Evolutionary conservation across 2,113 vertebrate species (phyloP).

Genomic region (Amblyornis subalaris): DNA sequence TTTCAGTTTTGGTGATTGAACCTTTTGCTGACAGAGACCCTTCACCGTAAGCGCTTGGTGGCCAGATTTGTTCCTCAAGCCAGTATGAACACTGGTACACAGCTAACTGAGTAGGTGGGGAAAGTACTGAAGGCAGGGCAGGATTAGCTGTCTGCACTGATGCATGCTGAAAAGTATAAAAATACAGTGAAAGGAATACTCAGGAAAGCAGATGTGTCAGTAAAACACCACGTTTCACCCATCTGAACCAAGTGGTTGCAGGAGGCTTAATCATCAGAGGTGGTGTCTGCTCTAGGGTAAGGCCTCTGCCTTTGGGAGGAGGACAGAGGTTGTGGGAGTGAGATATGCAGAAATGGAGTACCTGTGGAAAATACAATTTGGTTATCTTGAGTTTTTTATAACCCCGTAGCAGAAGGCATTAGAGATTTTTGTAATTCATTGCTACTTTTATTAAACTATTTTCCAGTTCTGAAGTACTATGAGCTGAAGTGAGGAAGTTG

Average conservation of each 20-base stretch:
- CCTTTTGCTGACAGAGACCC: neutral
- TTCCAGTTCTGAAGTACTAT: neutral
- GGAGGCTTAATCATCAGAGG: neutral
- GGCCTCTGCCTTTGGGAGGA: neutral
- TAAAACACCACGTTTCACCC: neutral
- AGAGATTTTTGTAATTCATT: neutral
- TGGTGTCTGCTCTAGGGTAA: neutral
- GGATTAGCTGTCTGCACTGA: neutral
- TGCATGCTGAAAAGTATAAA: neutral
- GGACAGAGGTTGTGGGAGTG: neutral
- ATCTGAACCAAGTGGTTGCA: neutral
- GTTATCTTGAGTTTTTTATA: neutral
- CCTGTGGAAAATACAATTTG: neutral
- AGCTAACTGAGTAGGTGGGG: neutral
- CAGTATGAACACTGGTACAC: accelerated
- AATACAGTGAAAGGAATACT: neutral
- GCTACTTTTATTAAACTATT: neutral
- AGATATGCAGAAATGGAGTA: neutral
- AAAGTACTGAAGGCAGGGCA: neutral
- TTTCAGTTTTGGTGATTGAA: neutral
- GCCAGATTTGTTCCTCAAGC: neutral
- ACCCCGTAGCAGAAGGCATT: neutral
- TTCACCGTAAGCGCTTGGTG: neutral
- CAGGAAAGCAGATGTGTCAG: accelerated
- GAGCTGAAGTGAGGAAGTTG: neutral